Evolutionary conservation across 2,797 vertebrate species (phyloP).

Genomic region (Liasis olivaceus): DNA sequence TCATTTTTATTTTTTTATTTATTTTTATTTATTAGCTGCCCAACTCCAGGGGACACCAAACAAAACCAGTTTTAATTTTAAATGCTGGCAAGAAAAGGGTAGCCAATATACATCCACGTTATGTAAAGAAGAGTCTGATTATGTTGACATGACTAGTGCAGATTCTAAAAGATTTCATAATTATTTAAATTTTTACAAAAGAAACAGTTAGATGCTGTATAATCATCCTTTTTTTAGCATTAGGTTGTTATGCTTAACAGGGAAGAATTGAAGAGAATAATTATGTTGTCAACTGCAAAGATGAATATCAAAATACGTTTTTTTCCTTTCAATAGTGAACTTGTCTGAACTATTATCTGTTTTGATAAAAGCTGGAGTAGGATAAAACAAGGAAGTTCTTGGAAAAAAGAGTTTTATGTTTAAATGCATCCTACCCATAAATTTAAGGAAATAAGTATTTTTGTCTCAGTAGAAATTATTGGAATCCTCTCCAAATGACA

Average conservation of each 20-base stretch:
- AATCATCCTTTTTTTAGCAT: conserved; percentile 25
- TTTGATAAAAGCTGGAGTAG: neutral
- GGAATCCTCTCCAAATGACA: conserved; percentile 38
- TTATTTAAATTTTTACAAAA: conserved; percentile 34
- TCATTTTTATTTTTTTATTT: neutral
- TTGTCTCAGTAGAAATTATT: conserved; percentile 24
- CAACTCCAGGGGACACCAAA: neutral
- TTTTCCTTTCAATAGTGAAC: conserved; percentile 2
- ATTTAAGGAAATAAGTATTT: conserved; percentile 20
- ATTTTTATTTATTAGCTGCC: neutral
- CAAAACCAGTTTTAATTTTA: neutral
- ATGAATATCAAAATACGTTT: neutral
- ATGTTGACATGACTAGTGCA: neutral
- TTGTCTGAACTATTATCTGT: neutral
- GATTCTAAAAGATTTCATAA: conserved; percentile 23
- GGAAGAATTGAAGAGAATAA: conserved; percentile 15
- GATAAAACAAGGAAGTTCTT: neutral
- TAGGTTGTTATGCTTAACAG: conserved; percentile 10
- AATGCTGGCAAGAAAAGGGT: neutral
- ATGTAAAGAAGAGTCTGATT: neutral
- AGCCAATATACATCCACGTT: accelerated
- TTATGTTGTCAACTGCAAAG: conserved; percentile 16
- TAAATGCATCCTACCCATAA: neutral
- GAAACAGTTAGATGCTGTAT: neutral
- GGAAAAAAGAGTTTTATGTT: conserved; percentile 6